Evolutionary conservation across 35 echinoderm and acorn worm species (phyloP).

Genomic region (Heliocidaris erythrogramma): DNA sequence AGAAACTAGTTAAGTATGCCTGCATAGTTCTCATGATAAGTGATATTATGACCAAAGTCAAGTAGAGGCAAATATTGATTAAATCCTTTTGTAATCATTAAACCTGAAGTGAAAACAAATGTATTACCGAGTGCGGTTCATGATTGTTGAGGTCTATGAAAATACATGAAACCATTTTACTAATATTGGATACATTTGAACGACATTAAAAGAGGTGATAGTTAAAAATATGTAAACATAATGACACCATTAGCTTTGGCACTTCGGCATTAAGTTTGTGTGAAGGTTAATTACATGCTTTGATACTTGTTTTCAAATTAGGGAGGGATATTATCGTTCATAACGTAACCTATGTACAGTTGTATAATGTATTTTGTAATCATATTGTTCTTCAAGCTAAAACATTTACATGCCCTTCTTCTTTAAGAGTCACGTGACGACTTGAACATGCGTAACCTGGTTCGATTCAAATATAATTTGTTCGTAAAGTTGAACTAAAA

Average conservation of each 20-base stretch:
- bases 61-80: neutral
- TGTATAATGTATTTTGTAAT: neutral
- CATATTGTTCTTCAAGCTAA: neutral
- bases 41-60: neutral
- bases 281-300: neutral
- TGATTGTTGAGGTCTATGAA: neutral
- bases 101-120: neutral
- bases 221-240: neutral
- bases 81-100: neutral
- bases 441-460: neutral
- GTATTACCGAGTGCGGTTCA: neutral
- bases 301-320: neutral
- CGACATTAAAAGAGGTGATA: neutral
- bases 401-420: neutral
- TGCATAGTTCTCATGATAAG: conserved; percentile 11
- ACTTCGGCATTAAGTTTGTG: neutral
- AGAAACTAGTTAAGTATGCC: neutral
- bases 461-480: neutral
- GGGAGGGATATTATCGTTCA: neutral
- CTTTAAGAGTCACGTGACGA: neutral
- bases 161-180: neutral
- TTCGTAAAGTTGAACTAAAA: neutral
- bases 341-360: neutral
- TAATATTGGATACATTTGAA: neutral
- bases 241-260: neutral